Evolutionary conservation across 2,888 invertebrate genomes (phyloP).

Genomic region (Scaptomyza caliginosa): DNA sequence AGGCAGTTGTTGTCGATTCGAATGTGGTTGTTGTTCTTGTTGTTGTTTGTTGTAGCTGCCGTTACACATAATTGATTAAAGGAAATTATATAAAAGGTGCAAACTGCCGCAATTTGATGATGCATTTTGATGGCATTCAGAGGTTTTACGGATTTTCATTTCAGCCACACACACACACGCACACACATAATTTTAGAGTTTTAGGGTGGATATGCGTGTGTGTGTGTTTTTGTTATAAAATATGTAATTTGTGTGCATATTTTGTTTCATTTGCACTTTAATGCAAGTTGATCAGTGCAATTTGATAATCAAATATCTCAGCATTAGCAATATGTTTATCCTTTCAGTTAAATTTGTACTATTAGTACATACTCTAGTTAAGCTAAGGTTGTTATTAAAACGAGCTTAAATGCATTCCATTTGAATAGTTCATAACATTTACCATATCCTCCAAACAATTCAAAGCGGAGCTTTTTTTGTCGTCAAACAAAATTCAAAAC

Average conservation of each 20-base stretch:
- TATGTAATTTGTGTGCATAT: not conserved
- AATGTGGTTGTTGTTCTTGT: slow-evolving; percentile 19
- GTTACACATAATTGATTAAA: slow-evolving; percentile 71
- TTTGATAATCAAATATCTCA: not conserved
- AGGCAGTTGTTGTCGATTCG: slow-evolving; percentile 32
- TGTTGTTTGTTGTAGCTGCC: slow-evolving; percentile 31
- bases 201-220: not conserved
- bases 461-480: not conserved
- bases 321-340: not conserved
- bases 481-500: not conserved
- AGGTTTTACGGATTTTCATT: slow-evolving; percentile 38
- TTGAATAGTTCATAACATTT: not conserved
- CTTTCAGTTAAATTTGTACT: too few species aligned
- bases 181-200: not conserved
- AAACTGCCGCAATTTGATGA: slow-evolving; percentile 63
- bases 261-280: not conserved
- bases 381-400: too few species aligned
- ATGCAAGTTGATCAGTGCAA: not conserved
- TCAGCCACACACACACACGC: slow-evolving; percentile 14
- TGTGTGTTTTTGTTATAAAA: not conserved
- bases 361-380: too few species aligned
- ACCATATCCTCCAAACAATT: not conserved
- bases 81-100: slow-evolving; percentile 71
- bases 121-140: slow-evolving; percentile 54
- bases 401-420: not conserved